phyloP scores from a whole-genome alignment of 2,797 vertebrate genomes.

The Oceanodroma leucorhoa region DNA sequence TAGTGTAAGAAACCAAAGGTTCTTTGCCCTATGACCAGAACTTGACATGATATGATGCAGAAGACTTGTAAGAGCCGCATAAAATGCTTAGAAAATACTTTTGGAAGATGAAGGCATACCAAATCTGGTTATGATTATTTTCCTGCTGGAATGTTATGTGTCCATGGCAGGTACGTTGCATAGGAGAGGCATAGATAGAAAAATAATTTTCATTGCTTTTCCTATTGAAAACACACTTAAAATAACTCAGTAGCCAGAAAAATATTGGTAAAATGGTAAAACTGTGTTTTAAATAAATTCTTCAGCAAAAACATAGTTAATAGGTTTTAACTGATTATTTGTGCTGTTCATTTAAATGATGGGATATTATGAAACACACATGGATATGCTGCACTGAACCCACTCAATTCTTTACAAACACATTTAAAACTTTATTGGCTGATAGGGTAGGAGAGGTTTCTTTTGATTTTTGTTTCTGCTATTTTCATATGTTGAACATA shows the following conservation, averaged over 20 bases:
- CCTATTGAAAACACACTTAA: not conserved
- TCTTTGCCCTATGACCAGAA: not conserved
- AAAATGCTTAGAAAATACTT: slow-evolving; percentile 41
- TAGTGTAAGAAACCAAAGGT: not conserved
- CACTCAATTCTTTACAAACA: slow-evolving; percentile 20
- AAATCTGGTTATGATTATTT: slow-evolving; percentile 46
- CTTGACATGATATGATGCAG: not conserved
- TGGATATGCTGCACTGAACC: not conserved
- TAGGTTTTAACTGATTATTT: slow-evolving; percentile 25
- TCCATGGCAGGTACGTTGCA: not conserved
- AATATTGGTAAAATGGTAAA: not conserved
- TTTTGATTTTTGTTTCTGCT: slow-evolving; percentile 66
- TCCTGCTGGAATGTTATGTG: not conserved
- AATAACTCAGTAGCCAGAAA: not conserved
- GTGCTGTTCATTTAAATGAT: not conserved
- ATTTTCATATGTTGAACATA: slow-evolving; percentile 72
- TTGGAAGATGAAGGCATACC: slow-evolving; percentile 52
- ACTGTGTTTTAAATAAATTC: not conserved
- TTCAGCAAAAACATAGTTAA: not conserved
- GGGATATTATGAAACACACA: slow-evolving; percentile 2
- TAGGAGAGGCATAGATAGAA: not conserved
- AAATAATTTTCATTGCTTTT: not conserved
- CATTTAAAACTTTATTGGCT: slow-evolving; percentile 65
- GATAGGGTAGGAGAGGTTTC: slow-evolving; percentile 15
- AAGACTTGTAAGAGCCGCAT: not conserved